These are phyloP conservation scores for Palythoa caribaeorum DNA, from an alignment of 92 coral and sea anemone species.

Conservation along the genomic window DNA sequence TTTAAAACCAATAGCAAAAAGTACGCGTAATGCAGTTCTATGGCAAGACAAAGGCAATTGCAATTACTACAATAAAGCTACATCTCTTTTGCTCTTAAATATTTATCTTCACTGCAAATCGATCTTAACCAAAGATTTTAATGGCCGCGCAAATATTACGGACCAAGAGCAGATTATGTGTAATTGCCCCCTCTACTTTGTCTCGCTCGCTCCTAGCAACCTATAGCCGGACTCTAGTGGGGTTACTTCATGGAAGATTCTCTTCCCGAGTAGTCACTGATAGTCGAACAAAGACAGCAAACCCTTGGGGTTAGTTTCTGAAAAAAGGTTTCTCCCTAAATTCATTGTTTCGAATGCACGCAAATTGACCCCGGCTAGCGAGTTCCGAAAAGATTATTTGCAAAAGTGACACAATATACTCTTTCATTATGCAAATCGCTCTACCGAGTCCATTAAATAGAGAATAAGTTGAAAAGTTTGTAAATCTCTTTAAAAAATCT, in stretches of 20 bases:
- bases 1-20: constrained; percentile 24
- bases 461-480: constrained; percentile 97
- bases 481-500: constrained; percentile 95
- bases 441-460: constrained; percentile 93
- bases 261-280: constrained; percentile 32
- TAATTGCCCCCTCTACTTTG: constrained; percentile 76
- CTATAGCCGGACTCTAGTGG: constrained; percentile 8
- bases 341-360: constrained; percentile 70
- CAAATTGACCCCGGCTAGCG: constrained; percentile 88
- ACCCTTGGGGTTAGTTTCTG: constrained; percentile 58
- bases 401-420: constrained; percentile 73
- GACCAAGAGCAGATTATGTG: constrained; percentile 67
- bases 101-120: constrained; percentile 91
- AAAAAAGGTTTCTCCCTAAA: constrained; percentile 65
- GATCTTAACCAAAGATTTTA: constrained; percentile 84
- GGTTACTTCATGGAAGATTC: constrained; percentile 34
- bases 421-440: constrained; percentile 95
- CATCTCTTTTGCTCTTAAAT: constrained; percentile 75
- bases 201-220: constrained; percentile 34
- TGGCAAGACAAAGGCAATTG: constrained; percentile 72
- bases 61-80: constrained; percentile 77
- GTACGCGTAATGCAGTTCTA: constrained; percentile 48
- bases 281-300: constrained; percentile 58
- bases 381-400: constrained; percentile 75
- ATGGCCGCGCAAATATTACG: constrained; percentile 81